Conservation (phyloP, 2,888 invertebrate species). For the Argyra leucocephala region DNA sequence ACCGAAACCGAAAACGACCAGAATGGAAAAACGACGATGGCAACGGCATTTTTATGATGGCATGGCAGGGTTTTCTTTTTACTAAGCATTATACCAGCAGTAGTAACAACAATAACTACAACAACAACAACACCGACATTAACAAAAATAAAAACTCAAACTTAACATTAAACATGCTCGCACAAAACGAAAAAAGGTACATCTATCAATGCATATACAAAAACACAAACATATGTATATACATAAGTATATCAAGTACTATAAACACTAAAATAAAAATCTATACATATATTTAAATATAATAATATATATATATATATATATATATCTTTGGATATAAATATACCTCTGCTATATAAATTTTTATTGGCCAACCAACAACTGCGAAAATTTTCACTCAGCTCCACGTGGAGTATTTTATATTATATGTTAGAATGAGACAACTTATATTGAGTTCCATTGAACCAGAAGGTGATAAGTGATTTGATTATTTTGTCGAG, state of each 20-base stretch:
- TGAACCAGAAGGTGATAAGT: conserved; percentile 12
- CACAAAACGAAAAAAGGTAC: neutral
- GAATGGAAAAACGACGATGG: conserved; percentile 11
- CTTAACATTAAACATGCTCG: conserved; percentile 3
- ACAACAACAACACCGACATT: neutral
- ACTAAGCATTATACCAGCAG: too few species aligned
- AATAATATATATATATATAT: neutral
- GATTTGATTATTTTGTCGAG: conserved; percentile 8
- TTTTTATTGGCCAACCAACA: neutral
- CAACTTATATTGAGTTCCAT: conserved; percentile 4
- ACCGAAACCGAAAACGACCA: conserved; percentile 11
- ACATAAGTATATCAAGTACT: neutral
- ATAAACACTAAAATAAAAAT: too few species aligned
- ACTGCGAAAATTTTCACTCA: neutral
- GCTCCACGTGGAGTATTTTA: conserved; percentile 9
- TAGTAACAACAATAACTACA: neutral
- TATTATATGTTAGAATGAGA: neutral
- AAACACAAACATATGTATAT: neutral
- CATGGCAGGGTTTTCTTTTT: conserved; percentile 1
- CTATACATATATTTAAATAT: too few species aligned
- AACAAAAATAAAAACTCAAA: neutral
- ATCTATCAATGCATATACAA: too few species aligned
- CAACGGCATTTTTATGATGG: conserved; percentile 11
- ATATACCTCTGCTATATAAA: neutral
- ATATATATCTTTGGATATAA: neutral